Evolutionary conservation across 2,888 invertebrate genomes (phyloP).

Genomic region (Mythimna vitellina): DNA sequence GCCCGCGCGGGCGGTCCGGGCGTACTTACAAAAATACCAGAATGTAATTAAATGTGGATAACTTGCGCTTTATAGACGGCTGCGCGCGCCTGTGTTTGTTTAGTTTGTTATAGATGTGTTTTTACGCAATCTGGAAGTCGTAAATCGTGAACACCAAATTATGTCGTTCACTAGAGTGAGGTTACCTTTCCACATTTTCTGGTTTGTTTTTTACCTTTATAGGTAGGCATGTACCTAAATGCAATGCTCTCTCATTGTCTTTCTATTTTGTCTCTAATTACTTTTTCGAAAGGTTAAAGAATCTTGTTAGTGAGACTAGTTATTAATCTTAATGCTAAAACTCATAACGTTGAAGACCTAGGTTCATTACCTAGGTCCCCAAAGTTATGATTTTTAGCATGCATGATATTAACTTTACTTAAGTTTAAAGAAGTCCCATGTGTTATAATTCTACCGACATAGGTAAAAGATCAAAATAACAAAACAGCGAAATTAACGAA

Average conservation of each 20-base stretch:
- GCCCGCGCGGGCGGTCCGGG: constrained; percentile 79
- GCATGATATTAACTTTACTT: not conserved
- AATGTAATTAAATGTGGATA: constrained; percentile 90
- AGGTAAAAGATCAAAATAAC: not conserved
- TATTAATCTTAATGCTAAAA: not conserved
- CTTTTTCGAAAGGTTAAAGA: not conserved
- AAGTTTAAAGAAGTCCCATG: not conserved
- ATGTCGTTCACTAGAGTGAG: constrained; percentile 87
- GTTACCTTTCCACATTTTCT: constrained; percentile 73
- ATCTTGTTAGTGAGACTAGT: not conserved
- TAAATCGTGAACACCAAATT: constrained; percentile 89
- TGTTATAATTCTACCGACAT: not conserved
- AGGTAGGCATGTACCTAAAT: not conserved
- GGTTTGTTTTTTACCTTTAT: constrained; percentile 42
- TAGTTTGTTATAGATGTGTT: constrained; percentile 89
- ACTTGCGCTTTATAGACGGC: constrained; percentile 90
- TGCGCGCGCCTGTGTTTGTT: constrained; percentile 88
- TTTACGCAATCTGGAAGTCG: constrained; percentile 91
- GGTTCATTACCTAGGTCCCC: no score
- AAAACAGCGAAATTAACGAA: constrained; percentile 19
- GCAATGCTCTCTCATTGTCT: no score
- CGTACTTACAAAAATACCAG: constrained; percentile 90
- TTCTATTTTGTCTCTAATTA: no score
- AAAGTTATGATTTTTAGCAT: no score
- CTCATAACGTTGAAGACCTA: not conserved